Percentiles rank a stretch among this genome's conserved stretches.
Conservation (phyloP, 2,797 vertebrate species). For the Sebastes flavidus region DNA sequence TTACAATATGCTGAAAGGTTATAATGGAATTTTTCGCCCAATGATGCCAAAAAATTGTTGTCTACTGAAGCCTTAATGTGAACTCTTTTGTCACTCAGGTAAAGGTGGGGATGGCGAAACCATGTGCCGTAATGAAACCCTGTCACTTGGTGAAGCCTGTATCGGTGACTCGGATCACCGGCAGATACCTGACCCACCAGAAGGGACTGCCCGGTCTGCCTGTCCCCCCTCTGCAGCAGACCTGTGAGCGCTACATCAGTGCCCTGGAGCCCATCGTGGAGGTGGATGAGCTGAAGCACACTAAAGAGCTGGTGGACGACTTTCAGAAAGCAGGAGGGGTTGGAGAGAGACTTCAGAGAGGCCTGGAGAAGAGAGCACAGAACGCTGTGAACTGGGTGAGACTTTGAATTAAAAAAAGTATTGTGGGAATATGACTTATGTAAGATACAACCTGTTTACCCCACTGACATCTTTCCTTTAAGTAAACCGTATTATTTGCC, state of each 20-base stretch:
- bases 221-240: constrained; percentile 90
- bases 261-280: constrained; percentile 90
- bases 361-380: constrained; percentile 87
- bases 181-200: constrained; percentile 91
- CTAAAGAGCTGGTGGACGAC: constrained; percentile 83
- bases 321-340: constrained; percentile 88
- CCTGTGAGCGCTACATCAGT: constrained; percentile 88
- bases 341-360: constrained; percentile 90
- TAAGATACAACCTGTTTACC: not conserved
- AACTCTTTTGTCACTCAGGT: constrained; percentile 17
- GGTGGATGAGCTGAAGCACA: constrained; percentile 86
- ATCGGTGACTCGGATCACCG: constrained; percentile 76
- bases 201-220: constrained; percentile 87
- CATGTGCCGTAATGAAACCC: constrained; percentile 73
- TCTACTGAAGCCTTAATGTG: too few relatives aligned
- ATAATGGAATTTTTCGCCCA: too few relatives aligned
- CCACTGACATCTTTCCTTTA: not conserved
- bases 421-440: not conserved
- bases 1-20: too few relatives aligned
- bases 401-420: not conserved
- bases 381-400: constrained; percentile 91
- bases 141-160: constrained; percentile 87
- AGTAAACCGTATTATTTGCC: not conserved
- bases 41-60: too few relatives aligned
- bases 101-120: constrained; percentile 77